phyloP scores from a whole-genome alignment of 1,140 invertebrate species.

The Anagrus nilaparvatae region DNA sequence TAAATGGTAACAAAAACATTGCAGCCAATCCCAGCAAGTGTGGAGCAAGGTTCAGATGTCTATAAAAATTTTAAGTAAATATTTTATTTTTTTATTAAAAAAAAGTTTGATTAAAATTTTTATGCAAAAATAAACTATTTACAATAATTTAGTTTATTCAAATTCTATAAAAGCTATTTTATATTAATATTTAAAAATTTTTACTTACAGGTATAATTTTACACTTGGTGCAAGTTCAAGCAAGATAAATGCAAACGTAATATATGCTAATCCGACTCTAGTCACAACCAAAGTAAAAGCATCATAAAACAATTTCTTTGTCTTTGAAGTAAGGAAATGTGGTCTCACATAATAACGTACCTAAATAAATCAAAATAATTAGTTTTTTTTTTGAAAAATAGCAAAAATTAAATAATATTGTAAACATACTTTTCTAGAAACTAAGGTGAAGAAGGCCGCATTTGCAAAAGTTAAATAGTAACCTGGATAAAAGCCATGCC shows the following conservation, averaged over 20 bases:
- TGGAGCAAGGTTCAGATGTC: constrained; percentile 47
- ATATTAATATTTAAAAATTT: constrained; percentile 3
- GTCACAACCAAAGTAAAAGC: constrained; percentile 65
- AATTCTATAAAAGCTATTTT: neutral
- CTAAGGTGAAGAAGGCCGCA: constrained; percentile 77
- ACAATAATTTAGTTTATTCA: neutral
- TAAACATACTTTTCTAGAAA: constrained; percentile 61
- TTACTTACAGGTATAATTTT: constrained; percentile 55
- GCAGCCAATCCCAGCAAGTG: constrained; percentile 47
- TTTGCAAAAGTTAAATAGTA: constrained; percentile 93
- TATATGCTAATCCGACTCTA: constrained; percentile 73
- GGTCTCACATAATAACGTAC: constrained; percentile 63
- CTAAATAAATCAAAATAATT: constrained; percentile 37
- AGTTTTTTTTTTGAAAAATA: constrained; percentile 1
- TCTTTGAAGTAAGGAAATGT: constrained; percentile 56
- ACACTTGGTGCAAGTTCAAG: constrained; percentile 66
- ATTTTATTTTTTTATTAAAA: neutral
- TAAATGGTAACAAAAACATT: constrained; percentile 43
- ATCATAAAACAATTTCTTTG: constrained; percentile 65
- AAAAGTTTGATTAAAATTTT: neutral
- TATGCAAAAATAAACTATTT: neutral
- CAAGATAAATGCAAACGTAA: constrained; percentile 82
- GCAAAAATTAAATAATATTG: constrained; percentile 2
- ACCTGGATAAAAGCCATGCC: constrained; percentile 96
- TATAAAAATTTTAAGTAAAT: constrained; percentile 22